A percentile compares a stretch with the other conserved stretches of the same genome.
These are phyloP conservation scores for Brevimyrus niger DNA, from an alignment of 2,113 vertebrate genomes.

Conservation along the genomic window DNA sequence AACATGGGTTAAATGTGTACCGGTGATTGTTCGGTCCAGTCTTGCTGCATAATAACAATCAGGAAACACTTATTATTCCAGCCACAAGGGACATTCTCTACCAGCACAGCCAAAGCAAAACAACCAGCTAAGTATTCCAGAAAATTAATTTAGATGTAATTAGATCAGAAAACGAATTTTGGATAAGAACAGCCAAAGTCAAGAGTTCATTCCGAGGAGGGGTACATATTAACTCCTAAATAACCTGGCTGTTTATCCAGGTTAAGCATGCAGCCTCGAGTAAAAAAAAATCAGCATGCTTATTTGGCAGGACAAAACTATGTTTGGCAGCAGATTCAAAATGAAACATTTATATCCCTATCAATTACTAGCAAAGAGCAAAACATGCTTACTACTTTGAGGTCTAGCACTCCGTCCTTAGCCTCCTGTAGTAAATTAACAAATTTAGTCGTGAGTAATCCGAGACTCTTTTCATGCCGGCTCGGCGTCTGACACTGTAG, in stretches of 20 bases:
- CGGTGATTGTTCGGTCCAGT: neutral
- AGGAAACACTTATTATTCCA: neutral
- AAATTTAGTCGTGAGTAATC: slow-evolving; percentile 93
- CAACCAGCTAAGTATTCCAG: neutral
- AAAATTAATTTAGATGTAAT: neutral
- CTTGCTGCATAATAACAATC: neutral
- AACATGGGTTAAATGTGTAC: neutral
- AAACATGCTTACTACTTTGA: slow-evolving; percentile 73
- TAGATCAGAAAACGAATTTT: neutral
- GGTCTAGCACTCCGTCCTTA: slow-evolving; percentile 93
- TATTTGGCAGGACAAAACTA: neutral
- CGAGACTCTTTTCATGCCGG: slow-evolving; percentile 92
- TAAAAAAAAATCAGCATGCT: neutral
- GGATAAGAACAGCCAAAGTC: neutral
- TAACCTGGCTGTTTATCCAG: neutral
- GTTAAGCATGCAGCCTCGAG: neutral
- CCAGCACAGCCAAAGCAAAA: neutral
- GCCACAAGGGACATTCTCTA: neutral
- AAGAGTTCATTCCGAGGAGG: neutral
- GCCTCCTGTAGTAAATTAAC: slow-evolving; percentile 92
- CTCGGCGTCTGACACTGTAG: slow-evolving; percentile 85
- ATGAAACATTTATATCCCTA: neutral
- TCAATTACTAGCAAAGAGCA: neutral
- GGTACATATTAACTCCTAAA: neutral
- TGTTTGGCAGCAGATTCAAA: neutral